Conservation (phyloP, 2,113 vertebrate species). For the Xiphophorus couchianus region DNA sequence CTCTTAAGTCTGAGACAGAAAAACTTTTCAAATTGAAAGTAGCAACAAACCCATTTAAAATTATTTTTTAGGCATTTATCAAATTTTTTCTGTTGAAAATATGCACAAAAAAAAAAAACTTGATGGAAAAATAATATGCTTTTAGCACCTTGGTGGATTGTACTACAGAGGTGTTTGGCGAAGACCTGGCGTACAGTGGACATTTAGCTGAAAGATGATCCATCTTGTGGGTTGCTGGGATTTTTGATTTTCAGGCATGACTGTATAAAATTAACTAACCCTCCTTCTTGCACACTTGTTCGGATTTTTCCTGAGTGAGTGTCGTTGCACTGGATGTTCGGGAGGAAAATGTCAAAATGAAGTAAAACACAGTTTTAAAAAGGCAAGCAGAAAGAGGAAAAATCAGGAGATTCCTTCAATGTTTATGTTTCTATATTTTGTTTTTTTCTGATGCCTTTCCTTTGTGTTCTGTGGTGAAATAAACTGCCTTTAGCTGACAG, state of each 20-base stretch:
- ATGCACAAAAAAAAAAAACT: no score
- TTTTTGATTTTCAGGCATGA: background rate
- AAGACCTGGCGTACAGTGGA: background rate
- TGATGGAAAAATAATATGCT: no score
- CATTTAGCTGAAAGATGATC: background rate
- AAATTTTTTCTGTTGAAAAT: no score
- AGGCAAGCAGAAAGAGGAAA: slow-evolving; percentile 39
- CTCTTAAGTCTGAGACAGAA: no score
- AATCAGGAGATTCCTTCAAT: slow-evolving; percentile 34
- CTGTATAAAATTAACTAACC: slow-evolving; percentile 47
- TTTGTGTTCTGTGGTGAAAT: slow-evolving; percentile 68
- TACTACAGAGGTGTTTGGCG: no score
- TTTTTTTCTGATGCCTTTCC: slow-evolving; percentile 60
- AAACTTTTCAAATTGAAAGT: no score
- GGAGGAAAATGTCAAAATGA: slow-evolving; percentile 30
- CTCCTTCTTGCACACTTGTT: slow-evolving; percentile 42
- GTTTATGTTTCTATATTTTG: slow-evolving; percentile 9
- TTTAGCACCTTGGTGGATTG: no score
- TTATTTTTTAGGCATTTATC: no score
- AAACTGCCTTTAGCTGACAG: slow-evolving; percentile 68
- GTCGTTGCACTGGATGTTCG: slow-evolving; percentile 66
- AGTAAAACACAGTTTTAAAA: slow-evolving; percentile 39
- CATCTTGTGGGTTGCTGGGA: background rate
- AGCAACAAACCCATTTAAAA: no score
- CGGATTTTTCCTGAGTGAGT: slow-evolving; percentile 24